A percentile compares a stretch with the other conserved stretches of the same genome.
Conservation (phyloP, 2,797 vertebrate genomes). For the Hylomyscus alleni region DNA sequence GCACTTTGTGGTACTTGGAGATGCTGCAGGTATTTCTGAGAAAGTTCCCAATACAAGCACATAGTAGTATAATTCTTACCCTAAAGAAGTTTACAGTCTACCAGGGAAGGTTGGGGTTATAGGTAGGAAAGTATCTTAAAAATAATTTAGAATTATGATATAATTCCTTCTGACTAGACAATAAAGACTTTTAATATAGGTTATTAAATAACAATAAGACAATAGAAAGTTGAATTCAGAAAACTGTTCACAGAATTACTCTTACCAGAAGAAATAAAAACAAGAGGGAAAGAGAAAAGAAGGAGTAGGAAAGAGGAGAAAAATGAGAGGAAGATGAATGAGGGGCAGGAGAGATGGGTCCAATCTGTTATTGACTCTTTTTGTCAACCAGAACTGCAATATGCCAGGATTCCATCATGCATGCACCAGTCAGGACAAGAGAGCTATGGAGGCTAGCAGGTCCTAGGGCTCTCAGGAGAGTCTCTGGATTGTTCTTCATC, state of each 20-base stretch:
- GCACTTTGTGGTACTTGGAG: neutral
- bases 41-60: neutral
- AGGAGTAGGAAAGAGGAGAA: neutral
- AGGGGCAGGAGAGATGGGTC: neutral
- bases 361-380: neutral
- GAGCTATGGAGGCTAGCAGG: neutral
- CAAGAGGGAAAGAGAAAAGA: neutral
- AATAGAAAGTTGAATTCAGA: neutral
- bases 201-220: neutral
- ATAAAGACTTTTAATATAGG: slow-evolving; percentile 3
- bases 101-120: neutral
- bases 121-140: neutral
- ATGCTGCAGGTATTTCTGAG: neutral
- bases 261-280: neutral
- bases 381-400: neutral
- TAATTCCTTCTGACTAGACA: neutral
- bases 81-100: neutral
- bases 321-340: too few relatives aligned
- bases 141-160: neutral
- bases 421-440: neutral
- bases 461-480: neutral
- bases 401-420: neutral
- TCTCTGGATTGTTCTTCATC: neutral
- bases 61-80: neutral
- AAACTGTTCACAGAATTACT: neutral